Conservation (phyloP, 2,888 invertebrate species). For the Quadriops clusia region DNA sequence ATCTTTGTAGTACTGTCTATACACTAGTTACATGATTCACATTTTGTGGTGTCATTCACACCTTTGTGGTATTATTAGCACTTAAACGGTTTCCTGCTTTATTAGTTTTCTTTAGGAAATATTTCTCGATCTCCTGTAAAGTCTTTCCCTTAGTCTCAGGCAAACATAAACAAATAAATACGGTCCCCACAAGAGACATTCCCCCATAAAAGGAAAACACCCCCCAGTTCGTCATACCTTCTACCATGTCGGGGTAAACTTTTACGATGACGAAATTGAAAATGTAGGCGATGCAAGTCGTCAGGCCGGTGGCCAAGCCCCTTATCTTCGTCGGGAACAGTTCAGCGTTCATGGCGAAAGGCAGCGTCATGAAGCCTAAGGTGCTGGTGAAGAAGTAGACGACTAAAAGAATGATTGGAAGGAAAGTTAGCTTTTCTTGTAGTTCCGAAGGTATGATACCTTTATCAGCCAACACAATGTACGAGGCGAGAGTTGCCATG, state of each 20-base stretch:
- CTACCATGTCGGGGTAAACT: constrained; percentile 37
- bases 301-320: constrained; percentile 40
- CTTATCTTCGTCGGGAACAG: constrained; percentile 42
- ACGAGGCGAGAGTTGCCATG: constrained; percentile 39
- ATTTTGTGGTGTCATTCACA: no score
- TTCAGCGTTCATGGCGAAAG: constrained; percentile 46
- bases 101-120: constrained; percentile 26
- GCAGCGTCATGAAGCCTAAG: constrained; percentile 43
- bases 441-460: constrained; percentile 23
- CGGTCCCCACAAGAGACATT: constrained; percentile 37
- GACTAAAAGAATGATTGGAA: constrained; percentile 38
- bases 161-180: constrained; percentile 37
- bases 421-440: constrained; percentile 22
- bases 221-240: constrained; percentile 34
- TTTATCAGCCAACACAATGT: constrained; percentile 29
- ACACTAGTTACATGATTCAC: no score
- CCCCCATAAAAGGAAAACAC: constrained; percentile 41
- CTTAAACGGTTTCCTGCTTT: no score
- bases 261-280: constrained; percentile 44
- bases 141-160: constrained; percentile 46
- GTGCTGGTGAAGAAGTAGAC: constrained; percentile 42
- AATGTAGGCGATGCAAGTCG: constrained; percentile 38
- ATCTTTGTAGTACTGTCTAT: no score
- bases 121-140: constrained; percentile 39
- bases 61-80: no score